A percentile compares a stretch with the other conserved stretches of the same genome.
phyloP scores from a whole-genome alignment of 2,797 vertebrate species.

The Adrianichthys oophorus region DNA sequence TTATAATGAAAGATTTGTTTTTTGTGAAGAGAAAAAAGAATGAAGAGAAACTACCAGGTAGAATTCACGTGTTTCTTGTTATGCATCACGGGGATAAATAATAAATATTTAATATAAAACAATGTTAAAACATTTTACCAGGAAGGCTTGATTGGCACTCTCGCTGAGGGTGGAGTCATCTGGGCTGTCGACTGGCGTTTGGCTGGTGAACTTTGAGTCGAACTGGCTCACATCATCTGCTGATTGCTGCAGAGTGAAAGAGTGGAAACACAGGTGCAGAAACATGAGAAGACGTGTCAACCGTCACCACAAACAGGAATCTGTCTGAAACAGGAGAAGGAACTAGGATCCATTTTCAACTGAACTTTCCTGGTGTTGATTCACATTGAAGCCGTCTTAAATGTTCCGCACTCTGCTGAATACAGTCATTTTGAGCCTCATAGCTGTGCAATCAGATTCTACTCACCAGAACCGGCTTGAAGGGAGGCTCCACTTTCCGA shows the following conservation, averaged over 20 bases:
- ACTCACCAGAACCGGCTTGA: conserved; percentile 94
- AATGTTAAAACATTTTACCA: conserved; percentile 77
- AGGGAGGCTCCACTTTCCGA: conserved; percentile 95
- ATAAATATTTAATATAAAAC: neutral
- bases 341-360: conserved; percentile 1
- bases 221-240: conserved; percentile 99
- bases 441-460: neutral
- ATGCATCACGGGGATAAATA: neutral
- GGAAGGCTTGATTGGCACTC: conserved; percentile 99
- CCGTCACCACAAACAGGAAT: conserved; percentile 7
- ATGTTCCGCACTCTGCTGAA: neutral
- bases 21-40: no score
- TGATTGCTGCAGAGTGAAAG: conserved; percentile 85
- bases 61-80: neutral
- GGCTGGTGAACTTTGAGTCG: conserved; percentile 99
- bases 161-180: conserved; percentile 99
- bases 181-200: conserved; percentile 98
- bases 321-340: conserved; percentile 24
- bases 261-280: conserved; percentile 13
- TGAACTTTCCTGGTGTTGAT: no score
- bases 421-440: neutral
- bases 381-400: neutral
- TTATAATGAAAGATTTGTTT: no score
- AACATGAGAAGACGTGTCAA: conserved; percentile 20
- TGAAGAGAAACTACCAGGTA: no score